Conservation (phyloP, 2,888 invertebrate genomes). For the Itoplectis maculator region DNA sequence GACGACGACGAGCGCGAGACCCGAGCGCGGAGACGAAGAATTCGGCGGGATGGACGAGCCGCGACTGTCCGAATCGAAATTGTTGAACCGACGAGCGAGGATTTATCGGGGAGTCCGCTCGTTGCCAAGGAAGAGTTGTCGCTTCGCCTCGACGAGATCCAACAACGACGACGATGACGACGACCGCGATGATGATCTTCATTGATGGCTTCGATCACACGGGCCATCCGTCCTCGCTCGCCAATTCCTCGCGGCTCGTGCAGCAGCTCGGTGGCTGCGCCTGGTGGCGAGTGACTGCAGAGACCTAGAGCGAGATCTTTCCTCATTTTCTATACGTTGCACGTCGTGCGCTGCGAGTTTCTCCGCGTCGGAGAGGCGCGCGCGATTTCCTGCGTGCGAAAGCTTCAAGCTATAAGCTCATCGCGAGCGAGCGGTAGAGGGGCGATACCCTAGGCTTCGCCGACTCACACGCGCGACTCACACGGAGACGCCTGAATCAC, state of each 20-base stretch:
- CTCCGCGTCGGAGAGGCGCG: not conserved
- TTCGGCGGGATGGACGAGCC: constrained; percentile 55
- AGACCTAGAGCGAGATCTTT: constrained; percentile 51
- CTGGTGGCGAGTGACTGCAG: constrained; percentile 49
- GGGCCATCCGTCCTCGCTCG: constrained; percentile 51
- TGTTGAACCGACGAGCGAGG: not conserved
- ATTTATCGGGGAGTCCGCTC: constrained; percentile 19
- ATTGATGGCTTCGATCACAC: constrained; percentile 54
- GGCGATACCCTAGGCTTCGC: constrained; percentile 24
- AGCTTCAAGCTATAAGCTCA: constrained; percentile 9
- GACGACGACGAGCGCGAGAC: constrained; percentile 20
- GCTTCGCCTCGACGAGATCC: not conserved
- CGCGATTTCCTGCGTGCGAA: not conserved
- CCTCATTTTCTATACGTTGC: constrained; percentile 39
- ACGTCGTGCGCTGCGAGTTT: constrained; percentile 3
- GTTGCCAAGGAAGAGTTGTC: constrained; percentile 6
- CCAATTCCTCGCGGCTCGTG: constrained; percentile 40
- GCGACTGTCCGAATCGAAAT: constrained; percentile 20
- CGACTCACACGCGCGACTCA: no score
- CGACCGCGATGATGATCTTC: constrained; percentile 50
- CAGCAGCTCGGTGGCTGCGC: constrained; percentile 33
- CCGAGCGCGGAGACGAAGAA: constrained; percentile 24
- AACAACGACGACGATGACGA: constrained; percentile 13
- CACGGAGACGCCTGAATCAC: constrained; percentile 60
- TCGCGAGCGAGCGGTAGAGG: constrained; percentile 15